Conservation (phyloP, 1,140 invertebrate genomes). For the Bombus pascuorum region DNA sequence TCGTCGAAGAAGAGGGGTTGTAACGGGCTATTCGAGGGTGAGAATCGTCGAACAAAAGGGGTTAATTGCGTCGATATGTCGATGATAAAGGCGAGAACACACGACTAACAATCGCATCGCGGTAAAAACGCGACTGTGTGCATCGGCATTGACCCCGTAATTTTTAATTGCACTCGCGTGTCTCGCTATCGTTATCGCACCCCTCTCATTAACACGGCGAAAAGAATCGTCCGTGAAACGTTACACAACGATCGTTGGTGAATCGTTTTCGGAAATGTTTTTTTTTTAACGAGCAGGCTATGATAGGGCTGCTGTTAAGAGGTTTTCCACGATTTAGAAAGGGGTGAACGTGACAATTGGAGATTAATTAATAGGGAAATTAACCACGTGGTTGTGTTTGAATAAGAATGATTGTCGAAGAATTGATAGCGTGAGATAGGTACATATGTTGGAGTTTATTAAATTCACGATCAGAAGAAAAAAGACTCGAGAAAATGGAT, state of each 20-base stretch:
- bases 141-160: constrained; percentile 54
- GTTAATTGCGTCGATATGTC: constrained; percentile 49
- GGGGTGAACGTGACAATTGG: too few species aligned
- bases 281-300: not conserved
- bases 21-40: not conserved
- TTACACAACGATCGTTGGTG: not conserved
- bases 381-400: not conserved
- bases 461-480: too few species aligned
- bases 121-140: not conserved
- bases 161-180: constrained; percentile 75
- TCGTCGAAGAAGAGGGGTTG: not conserved
- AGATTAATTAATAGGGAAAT: not conserved
- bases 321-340: not conserved
- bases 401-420: not conserved
- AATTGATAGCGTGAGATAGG: too few species aligned
- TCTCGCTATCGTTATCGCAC: constrained; percentile 40
- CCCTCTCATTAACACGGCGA: constrained; percentile 4
- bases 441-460: too few species aligned
- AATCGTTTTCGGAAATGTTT: not conserved
- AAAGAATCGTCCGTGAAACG: not conserved
- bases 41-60: constrained; percentile 34
- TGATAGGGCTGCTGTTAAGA: not conserved
- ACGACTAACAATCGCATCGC: not conserved
- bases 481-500: too few species aligned
- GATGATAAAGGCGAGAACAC: constrained; percentile 30